Evolutionary conservation across 2,797 vertebrate genomes (phyloP), one percentile per base, ranked within the genome.

Genomic region (Urophycis tenuis): DNA sequence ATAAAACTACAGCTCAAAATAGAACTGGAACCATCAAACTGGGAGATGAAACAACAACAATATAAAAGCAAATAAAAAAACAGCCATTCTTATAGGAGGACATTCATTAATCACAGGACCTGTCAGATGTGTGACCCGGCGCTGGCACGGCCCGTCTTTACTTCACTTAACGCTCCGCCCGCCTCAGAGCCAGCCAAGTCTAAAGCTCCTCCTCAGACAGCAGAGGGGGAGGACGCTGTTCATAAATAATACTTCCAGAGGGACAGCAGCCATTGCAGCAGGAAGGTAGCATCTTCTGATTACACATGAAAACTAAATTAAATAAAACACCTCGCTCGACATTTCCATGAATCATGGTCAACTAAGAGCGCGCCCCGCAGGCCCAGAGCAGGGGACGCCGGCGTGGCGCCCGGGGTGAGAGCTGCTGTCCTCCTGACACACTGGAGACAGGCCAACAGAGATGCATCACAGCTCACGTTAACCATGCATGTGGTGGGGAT

Each of bases 401-500:
- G 84, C 77, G 64, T 85, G 82, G 79, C 90, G 89, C 89, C 88
- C 91, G 78, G 83, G 88, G 89, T 87, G 81, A 88, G 87, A 85
- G 70, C 87, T 87, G 86, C 84, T 45, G 75, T 80, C 81, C 80
- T 90, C 83, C 87, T 86, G 80, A 89, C 88, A 11, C n/a, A 64
- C 73, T 45, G 53, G 53, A n/a, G 53, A 60, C 53, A 25, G 53
- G 22, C 53, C 60, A 12, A 67, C 9, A 67, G 10, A 3, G 25
- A 12, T n/a, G 12, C 11, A 29, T 29, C 9, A 67, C 1, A 29
- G 12, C 25, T 67, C 0, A 11, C 10, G 29, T 67, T 60, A 60
- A n/a, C 3, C 1, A 29, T 67, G 11, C n/a, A 67, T 60, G 53
- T 60, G 60, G 29, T 67, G 60, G 60, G 60, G 60, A 67, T 17